Conservation (phyloP, 2,888 invertebrate genomes). For the Spialia ferax region DNA sequence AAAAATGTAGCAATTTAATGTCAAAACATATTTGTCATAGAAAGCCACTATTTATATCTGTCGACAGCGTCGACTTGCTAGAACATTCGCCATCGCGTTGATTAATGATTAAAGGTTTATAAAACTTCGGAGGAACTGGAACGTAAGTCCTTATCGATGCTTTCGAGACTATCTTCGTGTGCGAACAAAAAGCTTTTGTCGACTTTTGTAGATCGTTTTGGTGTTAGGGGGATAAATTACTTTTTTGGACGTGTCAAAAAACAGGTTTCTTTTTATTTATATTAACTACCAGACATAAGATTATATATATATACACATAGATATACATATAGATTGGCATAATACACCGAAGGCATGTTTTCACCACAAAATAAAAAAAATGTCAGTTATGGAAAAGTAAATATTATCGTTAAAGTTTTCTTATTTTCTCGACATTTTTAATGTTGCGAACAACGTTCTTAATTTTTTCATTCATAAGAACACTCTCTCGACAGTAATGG, state of each 20-base stretch:
- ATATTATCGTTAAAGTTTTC: too few relatives aligned
- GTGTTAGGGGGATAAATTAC: not conserved
- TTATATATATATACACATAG: too few relatives aligned
- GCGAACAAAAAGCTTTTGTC: constrained; percentile 4
- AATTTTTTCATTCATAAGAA: too few relatives aligned
- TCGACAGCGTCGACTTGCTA: not conserved
- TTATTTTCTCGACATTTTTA: too few relatives aligned
- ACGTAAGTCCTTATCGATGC: not conserved
- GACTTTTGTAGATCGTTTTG: not conserved
- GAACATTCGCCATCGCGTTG: not conserved
- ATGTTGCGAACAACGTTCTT: too few relatives aligned
- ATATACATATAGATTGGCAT: too few relatives aligned
- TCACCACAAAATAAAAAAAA: too few relatives aligned
- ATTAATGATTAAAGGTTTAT: not conserved
- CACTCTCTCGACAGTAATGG: too few relatives aligned
- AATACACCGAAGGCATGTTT: too few relatives aligned
- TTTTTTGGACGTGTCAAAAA: not conserved
- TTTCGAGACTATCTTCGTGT: not conserved
- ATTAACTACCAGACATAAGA: too few relatives aligned
- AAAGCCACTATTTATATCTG: constrained; percentile 3
- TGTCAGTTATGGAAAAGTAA: too few relatives aligned
- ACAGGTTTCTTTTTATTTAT: too few relatives aligned
- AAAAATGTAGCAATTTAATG: not conserved
- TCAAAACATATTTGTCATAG: constrained; percentile 4
- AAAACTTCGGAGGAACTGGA: not conserved